Percentiles rank a stretch among this genome's conserved stretches.
phyloP scores from a whole-genome alignment of 2,113 vertebrate species.

The Periophthalmodon schlosseri region DNA sequence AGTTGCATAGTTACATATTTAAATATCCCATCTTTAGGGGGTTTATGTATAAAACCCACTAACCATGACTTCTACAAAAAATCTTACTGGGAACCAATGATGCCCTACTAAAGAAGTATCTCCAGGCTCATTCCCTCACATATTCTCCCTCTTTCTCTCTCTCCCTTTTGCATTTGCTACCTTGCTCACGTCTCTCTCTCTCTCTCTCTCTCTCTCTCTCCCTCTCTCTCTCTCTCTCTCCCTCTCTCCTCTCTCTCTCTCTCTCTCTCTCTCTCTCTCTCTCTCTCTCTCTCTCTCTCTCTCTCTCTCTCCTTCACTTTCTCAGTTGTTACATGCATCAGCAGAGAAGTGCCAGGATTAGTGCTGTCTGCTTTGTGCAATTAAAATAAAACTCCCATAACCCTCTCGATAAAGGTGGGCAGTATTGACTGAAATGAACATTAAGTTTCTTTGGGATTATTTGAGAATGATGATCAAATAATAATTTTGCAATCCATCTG shows the following conservation, averaged over 20 bases:
- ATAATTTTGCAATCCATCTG: background rate
- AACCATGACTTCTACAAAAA: too few relatives aligned
- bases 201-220: too few relatives aligned
- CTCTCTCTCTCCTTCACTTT: background rate
- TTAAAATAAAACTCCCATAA: slow-evolving; percentile 39
- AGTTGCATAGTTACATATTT: too few relatives aligned
- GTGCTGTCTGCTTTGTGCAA: slow-evolving; percentile 28
- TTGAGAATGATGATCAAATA: background rate
- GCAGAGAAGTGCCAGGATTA: slow-evolving; percentile 34
- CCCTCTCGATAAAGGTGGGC: background rate
- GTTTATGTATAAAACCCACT: too few relatives aligned
- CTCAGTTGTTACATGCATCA: slow-evolving; percentile 35
- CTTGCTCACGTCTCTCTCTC: too few relatives aligned
- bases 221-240: too few relatives aligned
- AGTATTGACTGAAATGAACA: background rate
- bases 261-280: too few relatives aligned
- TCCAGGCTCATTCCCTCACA: slow-evolving; percentile 34
- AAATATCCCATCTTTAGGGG: too few relatives aligned
- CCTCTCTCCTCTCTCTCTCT: too few relatives aligned
- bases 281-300: background rate
- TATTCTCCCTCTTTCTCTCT: background rate
- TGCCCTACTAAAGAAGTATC: slow-evolving; percentile 45
- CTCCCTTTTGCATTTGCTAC: too few relatives aligned
- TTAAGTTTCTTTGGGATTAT: background rate
- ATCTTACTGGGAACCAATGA: too few relatives aligned